phyloP scores from a whole-genome alignment of 2,888 invertebrate species.

The Oxyteleia sp. region DNA sequence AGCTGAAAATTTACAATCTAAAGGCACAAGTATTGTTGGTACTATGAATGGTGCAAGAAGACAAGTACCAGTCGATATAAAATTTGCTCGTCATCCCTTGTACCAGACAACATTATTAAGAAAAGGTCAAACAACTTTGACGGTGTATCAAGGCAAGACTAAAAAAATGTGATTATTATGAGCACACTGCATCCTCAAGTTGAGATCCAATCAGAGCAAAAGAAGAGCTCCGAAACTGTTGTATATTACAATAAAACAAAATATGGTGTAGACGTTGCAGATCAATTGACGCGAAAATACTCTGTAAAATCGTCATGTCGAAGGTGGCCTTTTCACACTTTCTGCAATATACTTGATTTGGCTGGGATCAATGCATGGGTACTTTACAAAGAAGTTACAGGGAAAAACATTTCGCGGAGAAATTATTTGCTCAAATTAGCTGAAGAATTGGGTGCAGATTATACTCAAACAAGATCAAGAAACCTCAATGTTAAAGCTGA shows the following conservation, averaged over 20 bases:
- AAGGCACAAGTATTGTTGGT: slow-evolving; percentile 6
- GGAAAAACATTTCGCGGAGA: background rate
- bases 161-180: slow-evolving; percentile 4
- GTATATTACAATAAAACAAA: slow-evolving; percentile 18
- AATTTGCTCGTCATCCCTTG: slow-evolving; percentile 7
- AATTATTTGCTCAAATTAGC: background rate
- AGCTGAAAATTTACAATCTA: background rate
- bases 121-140: slow-evolving; percentile 8
- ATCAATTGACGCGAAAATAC: slow-evolving; percentile 23
- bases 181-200: slow-evolving; percentile 18
- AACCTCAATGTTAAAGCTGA: too few relatives aligned
- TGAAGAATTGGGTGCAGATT: slow-evolving; percentile 6
- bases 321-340: background rate
- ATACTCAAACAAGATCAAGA: background rate
- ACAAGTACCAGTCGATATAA: background rate
- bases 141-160: slow-evolving; percentile 8
- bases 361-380: background rate
- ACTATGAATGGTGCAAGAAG: slow-evolving; percentile 1
- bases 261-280: slow-evolving; percentile 12
- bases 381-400: background rate
- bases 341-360: slow-evolving; percentile 9
- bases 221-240: slow-evolving; percentile 21
- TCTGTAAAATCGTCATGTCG: background rate
- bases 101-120: slow-evolving; percentile 6
- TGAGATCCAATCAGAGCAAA: background rate